Percentiles rank a stretch among this genome's conserved stretches.
Conservation (phyloP, 2,797 vertebrate genomes). For the Propithecus deckenii region DNA sequence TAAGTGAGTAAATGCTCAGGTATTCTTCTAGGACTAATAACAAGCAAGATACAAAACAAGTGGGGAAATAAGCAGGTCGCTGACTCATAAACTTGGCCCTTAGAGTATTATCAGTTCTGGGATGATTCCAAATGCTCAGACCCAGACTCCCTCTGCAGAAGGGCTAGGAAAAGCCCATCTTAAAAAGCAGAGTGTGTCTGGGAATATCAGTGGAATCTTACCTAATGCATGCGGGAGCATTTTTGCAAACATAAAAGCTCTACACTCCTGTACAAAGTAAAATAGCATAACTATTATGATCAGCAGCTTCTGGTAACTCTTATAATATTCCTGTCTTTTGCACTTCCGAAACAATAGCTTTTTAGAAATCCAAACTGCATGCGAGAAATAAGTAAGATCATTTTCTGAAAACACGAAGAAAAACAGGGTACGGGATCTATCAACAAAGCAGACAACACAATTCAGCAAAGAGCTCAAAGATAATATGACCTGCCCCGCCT, state of each 20-base stretch:
- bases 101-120: background rate
- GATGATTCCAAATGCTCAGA: background rate
- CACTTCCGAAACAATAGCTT: background rate
- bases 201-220: background rate
- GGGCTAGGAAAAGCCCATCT: background rate
- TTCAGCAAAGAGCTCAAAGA: slow-evolving; percentile 21
- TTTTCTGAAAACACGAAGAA: slow-evolving; percentile 46
- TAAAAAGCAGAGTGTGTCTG: background rate
- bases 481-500: background rate
- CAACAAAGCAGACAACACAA: slow-evolving; percentile 24
- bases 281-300: background rate
- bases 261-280: background rate
- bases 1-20: background rate
- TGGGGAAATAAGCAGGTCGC: background rate
- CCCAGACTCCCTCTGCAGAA: background rate
- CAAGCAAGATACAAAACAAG: slow-evolving; percentile 8
- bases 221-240: background rate
- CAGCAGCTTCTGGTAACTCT: background rate
- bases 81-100: background rate
- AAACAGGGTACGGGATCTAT: background rate
- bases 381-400: slow-evolving; percentile 43
- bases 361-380: slow-evolving; percentile 24
- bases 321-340: background rate
- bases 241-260: background rate
- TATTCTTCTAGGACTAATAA: background rate